Percentiles rank a stretch among this genome's conserved stretches.
These are phyloP conservation scores for Rosalia funebris DNA, from an alignment of 2,888 invertebrate genomes.

Conservation along the genomic window DNA sequence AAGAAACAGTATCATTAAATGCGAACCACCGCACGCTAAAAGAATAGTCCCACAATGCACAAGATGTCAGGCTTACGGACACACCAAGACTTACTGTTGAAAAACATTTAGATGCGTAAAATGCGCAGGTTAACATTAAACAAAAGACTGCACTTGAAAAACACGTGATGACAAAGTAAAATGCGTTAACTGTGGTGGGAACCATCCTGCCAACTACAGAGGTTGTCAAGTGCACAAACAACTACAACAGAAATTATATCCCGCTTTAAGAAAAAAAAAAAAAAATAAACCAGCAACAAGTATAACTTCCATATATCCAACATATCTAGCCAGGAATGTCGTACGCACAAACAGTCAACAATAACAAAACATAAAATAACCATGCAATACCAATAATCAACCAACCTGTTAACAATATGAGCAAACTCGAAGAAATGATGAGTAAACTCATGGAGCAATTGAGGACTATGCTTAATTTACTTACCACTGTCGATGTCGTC, in stretches of 20 bases:
- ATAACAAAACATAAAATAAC: constrained; percentile 14
- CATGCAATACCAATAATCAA: constrained; percentile 27
- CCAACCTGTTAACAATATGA: constrained; percentile 30
- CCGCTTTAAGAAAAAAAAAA: constrained; percentile 27
- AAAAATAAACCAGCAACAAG: neutral
- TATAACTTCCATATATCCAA: neutral
- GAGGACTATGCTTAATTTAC: constrained; percentile 34
- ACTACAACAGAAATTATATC: constrained; percentile 29
- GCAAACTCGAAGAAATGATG: constrained; percentile 32
- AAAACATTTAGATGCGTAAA: constrained; percentile 42
- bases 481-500: constrained; percentile 34
- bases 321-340: constrained; percentile 5
- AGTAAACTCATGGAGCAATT: constrained; percentile 36
- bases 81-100: constrained; percentile 42
- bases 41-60: constrained; percentile 39
- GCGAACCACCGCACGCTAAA: constrained; percentile 23
- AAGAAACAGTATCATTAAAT: constrained; percentile 8
- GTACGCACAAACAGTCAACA: constrained; percentile 8
- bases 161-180: constrained; percentile 31
- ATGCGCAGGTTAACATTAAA: constrained; percentile 41
- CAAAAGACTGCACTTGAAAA: constrained; percentile 37
- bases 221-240: constrained; percentile 42
- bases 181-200: constrained; percentile 38
- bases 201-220: constrained; percentile 46
- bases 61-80: constrained; percentile 42